Evolutionary conservation across 2,888 invertebrate genomes (phyloP), one percentile per base, ranked within the genome.

Genomic region (Merodon equestris): DNA sequence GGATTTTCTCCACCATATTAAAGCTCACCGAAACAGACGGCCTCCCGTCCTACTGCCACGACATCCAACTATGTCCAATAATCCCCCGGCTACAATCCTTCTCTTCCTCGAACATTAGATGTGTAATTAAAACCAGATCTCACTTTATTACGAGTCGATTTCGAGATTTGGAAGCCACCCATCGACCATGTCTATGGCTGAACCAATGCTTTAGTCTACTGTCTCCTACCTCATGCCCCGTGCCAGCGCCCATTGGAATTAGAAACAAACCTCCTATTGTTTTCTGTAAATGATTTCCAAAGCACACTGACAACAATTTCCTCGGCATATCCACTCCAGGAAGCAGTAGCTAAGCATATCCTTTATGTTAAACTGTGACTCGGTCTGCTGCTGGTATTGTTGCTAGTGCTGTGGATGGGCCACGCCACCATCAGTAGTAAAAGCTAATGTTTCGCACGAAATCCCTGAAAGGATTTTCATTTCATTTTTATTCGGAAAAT

Each of bases 401-500:
- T 27, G 27, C 2, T 27, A 7, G 27, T 7, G 7, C 7, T 7
- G 27, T 27, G 7, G 27, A 7, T 7, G 27, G 27, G 27, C 27
- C n/a, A n/a, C n/a, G n/a, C n/a, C n/a, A n/a, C 42, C n/a, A n/a
- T n/a, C n/a, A 56, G 47, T 19, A 64, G 34, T n/a, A 48, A 38
- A 38, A 44, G 15, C 17, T 50, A 58, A 36, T 61, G 42, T 75
- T 81, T 81, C 54, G 66, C 70, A 75, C 64, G 75, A 75, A 75
- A 75, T 71, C 75, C 71, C 50, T 51, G 44, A 42, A 75, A 81
- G 75, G 75, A 75, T 75, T 81, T 75, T 81, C 75, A 71, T 81
- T 75, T 81, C 66, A 75, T 75, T 75, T 75, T 81, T 81, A 81
- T 75, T 75, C 81, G 57, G 75, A 75, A 75, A 75, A 75, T 81